Evolutionary conservation across 2,797 vertebrate genomes (phyloP), one percentile per base, ranked within the genome.

Genomic region (Rhinichthys osculus): DNA sequence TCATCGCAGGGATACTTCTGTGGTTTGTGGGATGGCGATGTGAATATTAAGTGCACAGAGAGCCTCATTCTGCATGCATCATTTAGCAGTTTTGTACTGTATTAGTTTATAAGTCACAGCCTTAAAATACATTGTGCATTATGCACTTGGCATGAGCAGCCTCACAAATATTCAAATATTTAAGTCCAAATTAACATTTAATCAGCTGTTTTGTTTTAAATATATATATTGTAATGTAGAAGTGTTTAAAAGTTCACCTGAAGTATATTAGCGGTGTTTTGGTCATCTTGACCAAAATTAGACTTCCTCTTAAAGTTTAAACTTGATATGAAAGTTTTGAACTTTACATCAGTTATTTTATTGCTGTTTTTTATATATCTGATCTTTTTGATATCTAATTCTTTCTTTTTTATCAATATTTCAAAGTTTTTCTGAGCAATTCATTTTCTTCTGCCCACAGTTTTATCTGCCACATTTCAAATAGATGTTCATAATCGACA

Each of bases 11-110:
- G 44, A 66, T 72, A 62, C 27, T 47, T 85, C 5, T 57, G 23
- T 71, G 67, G 33, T 54, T 82, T 71, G 52, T 72, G 40, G 27
- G 16, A 35, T 72, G 38, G 11, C 62, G 38, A 71, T 44, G 67
- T 62, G 79, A 81, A 81, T 81, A 81, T 52, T 81, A 81, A 69
- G 64, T 69, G 14, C 59, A 79, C 40, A 19, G n/a, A 79, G 64
- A 30, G 40, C 77, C 59, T 67, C 44, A 81, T 67, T 81, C 30
- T 81, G 19, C 30, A 52, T 81, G 79, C 44, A 70, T 69, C 44
- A 69, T 81, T 81, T 81, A 35, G 27, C 64, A n/a, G n/a, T 69
- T 81, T 52, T 67, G 13, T 70, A 50, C 66, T 69, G 11, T 54
- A 69, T 81, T 50, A 35, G 30, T 81, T 81, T 52, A 52, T 70